Base-by-base conservation (phyloP, 2,888 invertebrate species). In the Oeneis ivallda region DNA sequence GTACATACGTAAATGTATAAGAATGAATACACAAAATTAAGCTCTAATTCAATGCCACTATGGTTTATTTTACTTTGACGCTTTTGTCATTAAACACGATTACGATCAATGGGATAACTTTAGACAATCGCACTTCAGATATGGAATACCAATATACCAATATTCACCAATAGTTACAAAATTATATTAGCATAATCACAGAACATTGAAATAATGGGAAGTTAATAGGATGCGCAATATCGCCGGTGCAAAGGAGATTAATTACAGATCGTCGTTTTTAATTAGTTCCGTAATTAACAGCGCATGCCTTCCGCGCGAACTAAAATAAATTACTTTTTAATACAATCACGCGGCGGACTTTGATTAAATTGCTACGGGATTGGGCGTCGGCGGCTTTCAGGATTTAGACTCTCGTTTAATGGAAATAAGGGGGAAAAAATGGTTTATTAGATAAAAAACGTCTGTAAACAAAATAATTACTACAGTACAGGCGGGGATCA, bases 241-340 rank as follows among this genome's bases (percentile, higher is more conserved):
- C 43, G 32, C 56, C 58, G 66, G 64, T 64, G 67, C 56, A 69
- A 66, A 78, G 77, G 79, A 89, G 87, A 89, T 89, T 89, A 89
- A 90, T 90, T 85, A 85, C 83, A 74, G 81, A 86, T 89, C 87
- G 87, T 87, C 88, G 87, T 85, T 89, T 87, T 89, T 89, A 89
- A 90, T 90, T 90, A 89, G 87, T 89, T 89, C 83, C 76, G 86
- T 88, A 89, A 89, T 89, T 88, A 89, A 86, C 89, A 84, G 83
- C 82, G 80, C 83, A 81, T 81, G 83, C 79, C 81, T 81, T 80
- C 79, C 76, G 79, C 79, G 81, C 78, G 78, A 86, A 88, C 87
- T 87, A 84, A 88, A 84, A 89, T 85, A 87, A 89, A 90, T 89
- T 87, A 86, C 85, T 81, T 84, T 89, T 90, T 89, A 89, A 89